These are phyloP conservation scores for Misgurnus anguillicaudatus DNA, from an alignment of 2,113 vertebrate genomes.

Conservation along the genomic window DNA sequence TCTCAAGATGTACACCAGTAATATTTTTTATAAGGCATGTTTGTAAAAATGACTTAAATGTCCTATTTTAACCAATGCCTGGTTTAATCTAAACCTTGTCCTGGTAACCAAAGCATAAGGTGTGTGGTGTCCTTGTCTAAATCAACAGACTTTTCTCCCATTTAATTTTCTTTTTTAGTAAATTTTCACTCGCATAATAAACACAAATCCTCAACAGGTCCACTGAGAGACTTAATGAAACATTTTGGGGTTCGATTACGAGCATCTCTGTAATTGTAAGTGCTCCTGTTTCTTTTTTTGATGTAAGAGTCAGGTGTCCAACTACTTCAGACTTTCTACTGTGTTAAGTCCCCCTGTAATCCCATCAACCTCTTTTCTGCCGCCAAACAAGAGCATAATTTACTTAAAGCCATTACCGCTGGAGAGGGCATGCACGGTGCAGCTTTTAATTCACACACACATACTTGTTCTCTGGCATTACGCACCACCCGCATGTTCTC, in stretches of 20 bases:
- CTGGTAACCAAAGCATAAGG: no score
- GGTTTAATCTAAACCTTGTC: no score
- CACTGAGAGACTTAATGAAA: conserved; percentile 10
- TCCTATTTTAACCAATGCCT: no score
- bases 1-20: no score
- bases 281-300: conserved; percentile 2
- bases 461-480: not conserved
- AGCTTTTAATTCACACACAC: conserved; percentile 38
- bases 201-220: conserved; percentile 44
- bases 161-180: conserved; percentile 30
- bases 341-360: conserved; percentile 54
- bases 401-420: conserved; percentile 52
- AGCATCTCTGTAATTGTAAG: conserved; percentile 17
- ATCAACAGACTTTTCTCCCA: not conserved
- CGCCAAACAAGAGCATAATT: conserved; percentile 48
- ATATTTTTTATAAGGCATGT: no score
- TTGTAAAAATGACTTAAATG: no score
- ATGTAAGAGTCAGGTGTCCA: conserved; percentile 38
- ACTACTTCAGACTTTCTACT: conserved; percentile 26
- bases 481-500: conserved; percentile 5
- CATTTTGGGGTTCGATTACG: conserved; percentile 31
- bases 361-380: conserved; percentile 43
- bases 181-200: conserved; percentile 39
- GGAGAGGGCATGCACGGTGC: not conserved
- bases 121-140: not conserved